Evolutionary conservation across 2,888 invertebrate genomes (phyloP), one percentile per base, ranked within the genome.

Genomic region (Erpobdella octoculata): DNA sequence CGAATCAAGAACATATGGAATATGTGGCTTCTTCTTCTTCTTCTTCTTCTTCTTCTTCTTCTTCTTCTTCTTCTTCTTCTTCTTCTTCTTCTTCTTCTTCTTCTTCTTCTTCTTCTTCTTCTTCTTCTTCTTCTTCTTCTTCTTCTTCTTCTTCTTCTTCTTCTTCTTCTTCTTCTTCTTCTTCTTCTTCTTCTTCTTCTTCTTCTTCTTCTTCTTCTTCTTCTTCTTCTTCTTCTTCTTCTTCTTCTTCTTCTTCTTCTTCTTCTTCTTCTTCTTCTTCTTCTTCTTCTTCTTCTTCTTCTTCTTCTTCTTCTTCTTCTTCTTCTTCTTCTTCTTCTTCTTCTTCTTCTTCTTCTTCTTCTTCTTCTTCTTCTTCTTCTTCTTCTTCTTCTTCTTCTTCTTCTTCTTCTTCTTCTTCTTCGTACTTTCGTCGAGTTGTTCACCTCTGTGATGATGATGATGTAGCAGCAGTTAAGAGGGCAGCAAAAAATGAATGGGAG

Each of bases 141-240:
- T 33, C 65, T 64, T 33, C 65, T 64, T 33, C 65, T 64, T 33
- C 65, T 64, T 33, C 65, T 64, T 33, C 65, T 64, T 33, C 65
- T 64, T 33, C 35, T 64, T 33, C 65, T 64, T 33, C 65, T 64
- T 33, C 59, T 33, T 64, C 65, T 33, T 64, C 65, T 33, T 64
- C 65, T 33, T 64, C 65, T 33, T 64, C 65, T 33, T 64, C 65
- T 33, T 64, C 65, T 64, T 64, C 65, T 64, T 64, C 65, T 64
- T 64, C 65, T 64, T 64, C 65, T 64, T 64, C 65, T 64, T 64
- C 65, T 64, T 64, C 65, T 64, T 64, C 65, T 64, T 64, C 65
- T 64, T 64, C 65, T 64, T 64, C 65, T 64, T 64, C 65, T 64
- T 64, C 65, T 64, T 64, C 65, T 64, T 64, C 65, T 64, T 64